Conservation (phyloP, 2,113 vertebrate genomes). For the Etia nguti region DNA sequence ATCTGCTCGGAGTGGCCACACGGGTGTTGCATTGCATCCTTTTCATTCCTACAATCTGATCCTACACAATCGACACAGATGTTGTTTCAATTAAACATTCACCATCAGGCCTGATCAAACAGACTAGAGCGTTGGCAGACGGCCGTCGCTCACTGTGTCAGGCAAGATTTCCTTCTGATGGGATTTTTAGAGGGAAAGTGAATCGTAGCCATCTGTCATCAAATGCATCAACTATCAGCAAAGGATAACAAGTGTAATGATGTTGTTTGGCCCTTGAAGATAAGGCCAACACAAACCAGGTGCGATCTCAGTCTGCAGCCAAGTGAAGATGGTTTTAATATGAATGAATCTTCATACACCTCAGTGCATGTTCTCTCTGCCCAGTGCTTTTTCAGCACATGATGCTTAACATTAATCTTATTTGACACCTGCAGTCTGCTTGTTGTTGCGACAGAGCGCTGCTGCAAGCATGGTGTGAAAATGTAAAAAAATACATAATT, state of each 20-base stretch:
- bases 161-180: neutral
- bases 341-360: neutral
- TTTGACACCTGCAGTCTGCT: neutral
- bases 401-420: neutral
- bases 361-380: neutral
- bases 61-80: constrained; percentile 1
- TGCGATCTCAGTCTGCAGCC: neutral
- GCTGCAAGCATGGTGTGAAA: neutral
- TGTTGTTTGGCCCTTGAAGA: neutral
- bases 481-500: neutral
- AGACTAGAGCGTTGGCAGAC: neutral
- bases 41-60: constrained; percentile 14
- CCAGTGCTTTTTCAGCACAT: neutral
- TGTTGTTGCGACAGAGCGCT: neutral
- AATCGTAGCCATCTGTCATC: neutral
- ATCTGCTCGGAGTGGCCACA: neutral
- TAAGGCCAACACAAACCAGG: neutral
- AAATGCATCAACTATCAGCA: neutral
- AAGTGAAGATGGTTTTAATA: neutral
- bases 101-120: neutral
- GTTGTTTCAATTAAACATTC: constrained; percentile 36
- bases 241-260: neutral
- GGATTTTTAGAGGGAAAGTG: neutral
- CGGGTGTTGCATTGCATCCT: neutral
- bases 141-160: neutral